phyloP scores from a whole-genome alignment of 2,113 vertebrate species.

The Rissa tridactyla region DNA sequence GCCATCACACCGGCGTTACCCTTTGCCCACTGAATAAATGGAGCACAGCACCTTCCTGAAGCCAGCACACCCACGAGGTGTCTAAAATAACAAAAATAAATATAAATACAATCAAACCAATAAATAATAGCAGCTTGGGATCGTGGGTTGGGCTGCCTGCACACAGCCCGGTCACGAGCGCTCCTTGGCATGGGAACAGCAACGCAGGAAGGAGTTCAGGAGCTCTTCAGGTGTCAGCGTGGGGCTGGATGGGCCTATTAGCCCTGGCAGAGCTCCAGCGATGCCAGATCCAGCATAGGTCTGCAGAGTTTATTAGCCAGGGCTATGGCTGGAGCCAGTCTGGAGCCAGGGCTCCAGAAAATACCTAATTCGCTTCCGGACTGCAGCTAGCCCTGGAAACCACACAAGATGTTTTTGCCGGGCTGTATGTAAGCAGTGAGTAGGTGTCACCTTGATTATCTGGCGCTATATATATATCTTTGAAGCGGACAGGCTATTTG shows the following conservation, averaged over 20 bases:
- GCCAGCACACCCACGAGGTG: neutral
- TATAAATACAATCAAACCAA: neutral
- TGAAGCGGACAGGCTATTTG: neutral
- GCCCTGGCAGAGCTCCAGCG: neutral
- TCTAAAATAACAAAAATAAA: neutral
- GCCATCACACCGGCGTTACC: too few species aligned
- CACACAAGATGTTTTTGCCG: neutral
- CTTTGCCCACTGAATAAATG: neutral
- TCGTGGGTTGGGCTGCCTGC: neutral
- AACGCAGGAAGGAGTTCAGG: neutral
- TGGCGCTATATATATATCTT: neutral
- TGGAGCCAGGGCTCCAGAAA: neutral
- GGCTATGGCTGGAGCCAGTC: neutral
- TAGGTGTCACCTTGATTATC: neutral
- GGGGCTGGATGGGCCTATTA: neutral
- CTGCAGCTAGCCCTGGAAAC: neutral
- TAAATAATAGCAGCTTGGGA: neutral
- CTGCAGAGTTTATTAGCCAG: slow-evolving; percentile 15
- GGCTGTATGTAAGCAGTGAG: neutral
- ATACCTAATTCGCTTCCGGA: slow-evolving; percentile 14
- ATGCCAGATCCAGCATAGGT: neutral
- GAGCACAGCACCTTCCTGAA: neutral
- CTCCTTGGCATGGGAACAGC: neutral
- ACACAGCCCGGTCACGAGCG: fast-evolving
- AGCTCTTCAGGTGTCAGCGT: neutral